phyloP scores from a whole-genome alignment of 2,797 vertebrate genomes.

The Xerus rutilus region DNA sequence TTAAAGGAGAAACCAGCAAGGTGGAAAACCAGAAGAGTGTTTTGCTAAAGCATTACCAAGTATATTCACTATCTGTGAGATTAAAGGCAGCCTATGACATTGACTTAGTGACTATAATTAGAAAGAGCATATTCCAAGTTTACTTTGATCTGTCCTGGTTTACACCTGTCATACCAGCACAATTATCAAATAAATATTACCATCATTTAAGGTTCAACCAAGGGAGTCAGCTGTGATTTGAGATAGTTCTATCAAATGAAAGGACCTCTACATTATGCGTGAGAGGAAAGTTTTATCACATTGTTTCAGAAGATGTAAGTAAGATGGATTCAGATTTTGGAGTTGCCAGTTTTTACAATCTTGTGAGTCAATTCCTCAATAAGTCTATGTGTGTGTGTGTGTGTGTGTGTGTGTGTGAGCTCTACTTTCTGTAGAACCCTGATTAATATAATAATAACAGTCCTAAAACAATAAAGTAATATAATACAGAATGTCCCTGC shows the following conservation, averaged over 20 bases:
- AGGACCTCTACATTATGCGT: background rate
- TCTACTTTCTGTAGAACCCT: no score
- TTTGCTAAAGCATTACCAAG: background rate
- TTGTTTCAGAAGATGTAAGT: background rate
- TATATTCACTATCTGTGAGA: background rate
- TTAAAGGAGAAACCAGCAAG: slow-evolving; percentile 34
- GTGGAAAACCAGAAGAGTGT: background rate
- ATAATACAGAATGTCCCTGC: background rate
- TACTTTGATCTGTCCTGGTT: background rate
- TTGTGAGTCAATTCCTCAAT: no score
- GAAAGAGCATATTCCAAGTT: background rate
- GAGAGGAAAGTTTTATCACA: background rate
- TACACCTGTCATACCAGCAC: background rate
- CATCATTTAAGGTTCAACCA: background rate
- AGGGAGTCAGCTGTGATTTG: background rate
- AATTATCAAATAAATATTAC: background rate
- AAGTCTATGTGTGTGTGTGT: no score
- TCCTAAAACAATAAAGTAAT: no score
- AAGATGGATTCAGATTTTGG: background rate
- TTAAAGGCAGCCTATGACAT: background rate
- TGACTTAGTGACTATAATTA: slow-evolving; percentile 7
- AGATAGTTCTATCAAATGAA: background rate
- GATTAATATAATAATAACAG: no score
- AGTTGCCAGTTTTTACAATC: no score
- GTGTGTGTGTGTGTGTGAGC: no score